Evolutionary conservation across 2,888 invertebrate genomes (phyloP).

Genomic region (Chloroclystis v-ata): DNA sequence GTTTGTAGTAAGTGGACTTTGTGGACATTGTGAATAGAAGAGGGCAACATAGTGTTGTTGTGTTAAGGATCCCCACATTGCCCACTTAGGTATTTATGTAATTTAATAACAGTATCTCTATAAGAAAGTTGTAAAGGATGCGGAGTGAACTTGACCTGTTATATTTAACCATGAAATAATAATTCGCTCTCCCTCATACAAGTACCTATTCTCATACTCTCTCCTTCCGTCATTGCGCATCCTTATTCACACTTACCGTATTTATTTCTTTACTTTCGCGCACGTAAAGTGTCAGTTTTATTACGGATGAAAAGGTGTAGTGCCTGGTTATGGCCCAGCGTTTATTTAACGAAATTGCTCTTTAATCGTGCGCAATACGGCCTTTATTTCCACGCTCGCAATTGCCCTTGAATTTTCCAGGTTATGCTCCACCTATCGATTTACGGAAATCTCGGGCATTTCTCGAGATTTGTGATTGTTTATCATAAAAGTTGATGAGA

Average conservation of each 20-base stretch:
- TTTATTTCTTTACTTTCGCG: conserved; percentile 5
- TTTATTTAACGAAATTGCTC: conserved; percentile 3
- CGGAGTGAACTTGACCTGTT: too few species aligned
- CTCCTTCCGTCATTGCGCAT: background rate
- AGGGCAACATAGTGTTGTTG: too few species aligned
- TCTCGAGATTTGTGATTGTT: too few species aligned
- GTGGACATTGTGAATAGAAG: too few species aligned
- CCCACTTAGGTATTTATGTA: too few species aligned
- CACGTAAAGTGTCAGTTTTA: conserved; percentile 10
- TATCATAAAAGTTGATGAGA: background rate
- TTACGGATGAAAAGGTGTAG: conserved; percentile 8
- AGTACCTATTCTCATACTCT: background rate
- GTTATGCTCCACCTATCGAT: background rate
- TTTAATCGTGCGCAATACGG: conserved; percentile 1
- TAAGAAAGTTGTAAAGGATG: too few species aligned
- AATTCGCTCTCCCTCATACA: too few species aligned
- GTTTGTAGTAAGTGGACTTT: too few species aligned
- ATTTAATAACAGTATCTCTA: too few species aligned
- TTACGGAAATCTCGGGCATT: too few species aligned
- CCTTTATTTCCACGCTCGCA: conserved; percentile 1
- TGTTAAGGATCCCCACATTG: too few species aligned
- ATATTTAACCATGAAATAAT: too few species aligned
- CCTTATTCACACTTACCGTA: conserved; percentile 1
- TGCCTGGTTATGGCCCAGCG: background rate
- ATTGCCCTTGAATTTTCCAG: conserved; percentile 2